phyloP scores from a whole-genome alignment of 2,888 invertebrate genomes.

The Perizoma flavofasciatum region DNA sequence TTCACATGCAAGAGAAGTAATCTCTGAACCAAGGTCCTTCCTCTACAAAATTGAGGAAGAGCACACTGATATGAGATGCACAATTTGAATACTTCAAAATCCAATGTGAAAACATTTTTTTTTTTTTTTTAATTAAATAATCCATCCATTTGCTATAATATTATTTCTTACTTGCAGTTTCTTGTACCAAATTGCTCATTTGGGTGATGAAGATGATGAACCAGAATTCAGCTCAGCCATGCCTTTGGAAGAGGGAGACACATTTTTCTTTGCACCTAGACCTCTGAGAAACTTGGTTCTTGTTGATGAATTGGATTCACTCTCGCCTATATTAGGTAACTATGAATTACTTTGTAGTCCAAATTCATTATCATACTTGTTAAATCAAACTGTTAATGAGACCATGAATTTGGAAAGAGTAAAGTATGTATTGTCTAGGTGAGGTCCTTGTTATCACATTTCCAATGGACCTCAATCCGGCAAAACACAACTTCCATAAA shows the following conservation, averaged over 20 bases:
- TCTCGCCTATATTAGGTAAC: slow-evolving; percentile 94
- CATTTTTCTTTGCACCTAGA: slow-evolving; percentile 98
- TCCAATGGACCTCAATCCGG: slow-evolving; percentile 25
- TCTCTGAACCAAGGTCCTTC: slow-evolving; percentile 86
- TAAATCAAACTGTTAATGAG: slow-evolving; percentile 23
- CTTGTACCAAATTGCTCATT: slow-evolving; percentile 99
- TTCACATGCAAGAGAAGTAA: slow-evolving; percentile 71
- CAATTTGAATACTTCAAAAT: slow-evolving; percentile 41
- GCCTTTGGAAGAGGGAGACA: slow-evolving; percentile 99
- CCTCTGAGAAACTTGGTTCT: slow-evolving; percentile 96
- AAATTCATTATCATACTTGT: slow-evolving; percentile 22
- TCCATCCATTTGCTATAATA: not conserved
- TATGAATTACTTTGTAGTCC: slow-evolving; percentile 26
- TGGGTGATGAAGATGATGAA: slow-evolving; percentile 99
- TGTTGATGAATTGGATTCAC: slow-evolving; percentile 98
- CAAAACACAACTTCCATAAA: slow-evolving; percentile 17
- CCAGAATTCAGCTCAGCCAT: slow-evolving; percentile 99
- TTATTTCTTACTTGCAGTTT: slow-evolving; percentile 85
- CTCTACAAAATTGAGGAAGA: slow-evolving; percentile 72
- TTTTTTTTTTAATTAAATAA: not conserved
- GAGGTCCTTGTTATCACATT: slow-evolving; percentile 27
- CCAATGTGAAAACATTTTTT: not conserved
- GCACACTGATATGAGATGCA: slow-evolving; percentile 85
- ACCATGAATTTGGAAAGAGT: slow-evolving; percentile 27
- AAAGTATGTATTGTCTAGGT: slow-evolving; percentile 28